Evolutionary conservation across 2,797 vertebrate species (phyloP), one percentile per base, ranked within the genome.

Genomic region (Rhinogobio ventralis): DNA sequence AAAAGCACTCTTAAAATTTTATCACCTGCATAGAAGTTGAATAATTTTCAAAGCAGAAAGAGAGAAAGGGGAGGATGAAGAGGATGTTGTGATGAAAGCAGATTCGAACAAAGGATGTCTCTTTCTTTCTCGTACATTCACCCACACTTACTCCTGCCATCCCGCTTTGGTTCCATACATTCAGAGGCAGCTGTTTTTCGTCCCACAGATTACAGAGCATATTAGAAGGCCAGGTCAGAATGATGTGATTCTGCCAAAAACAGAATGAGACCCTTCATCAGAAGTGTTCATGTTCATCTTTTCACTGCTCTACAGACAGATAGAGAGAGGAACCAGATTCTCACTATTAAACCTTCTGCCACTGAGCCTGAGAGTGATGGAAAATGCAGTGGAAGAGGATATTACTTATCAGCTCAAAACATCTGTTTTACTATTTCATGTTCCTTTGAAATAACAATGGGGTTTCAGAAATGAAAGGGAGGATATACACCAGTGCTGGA

Each of bases 1-100:
- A 94, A 89, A 78, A 86, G 86, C 90, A 77, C 42, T 89, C 85
- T 92, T 94, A 91, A 91, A 94, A 89, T 94, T 92, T 93, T 90
- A 92, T 92, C 91, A 91, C 91, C 91, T 81, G 90, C 91, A 91
- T 89, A 87, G 49, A 90, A 90, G 92, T 89, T 90, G 88, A 93
- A 91, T 91, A 87, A 85, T 87, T 83, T 88, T 77, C 74, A 69
- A 79, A 80, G 80, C 74, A 80, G 20, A 20, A 30, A 62, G 71
- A 28, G 49, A 72, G 36, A 57, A 17, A 20, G 20, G 72, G 39
- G n/a, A 46, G n/a, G 11, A 64, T 25, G 39, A 60, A 57, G 15
- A 64, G 45, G 6, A 8, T 36, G 71, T 6, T 45, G 49, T 5
- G 20, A 49, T 23, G 2, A 67, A 81, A 20, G 14, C 9, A 5